Conservation (phyloP, 2,113 vertebrate species). For the Apistogramma diplotaenia region DNA sequence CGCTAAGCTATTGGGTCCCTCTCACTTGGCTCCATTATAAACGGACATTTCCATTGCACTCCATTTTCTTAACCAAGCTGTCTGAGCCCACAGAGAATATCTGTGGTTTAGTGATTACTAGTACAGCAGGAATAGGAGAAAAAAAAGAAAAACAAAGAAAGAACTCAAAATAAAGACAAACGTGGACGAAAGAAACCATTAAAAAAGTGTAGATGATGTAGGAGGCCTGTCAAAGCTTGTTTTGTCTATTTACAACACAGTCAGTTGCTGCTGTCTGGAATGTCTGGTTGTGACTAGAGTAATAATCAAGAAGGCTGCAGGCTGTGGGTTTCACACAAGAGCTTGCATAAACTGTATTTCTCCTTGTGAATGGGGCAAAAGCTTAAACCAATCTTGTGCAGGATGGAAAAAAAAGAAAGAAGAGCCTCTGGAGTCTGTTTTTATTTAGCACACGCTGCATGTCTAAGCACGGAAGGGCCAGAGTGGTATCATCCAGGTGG, state of each 20-base stretch:
- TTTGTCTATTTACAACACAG: conserved; percentile 59
- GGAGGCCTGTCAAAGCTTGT: conserved; percentile 56
- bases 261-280: conserved; percentile 53
- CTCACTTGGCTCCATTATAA: conserved; percentile 24
- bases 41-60: conserved; percentile 20
- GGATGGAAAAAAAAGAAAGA: conserved; percentile 12
- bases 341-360: conserved; percentile 20
- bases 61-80: conserved; percentile 36
- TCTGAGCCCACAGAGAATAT: conserved; percentile 23
- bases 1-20: neutral
- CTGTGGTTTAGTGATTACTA: conserved; percentile 37
- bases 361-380: conserved; percentile 9
- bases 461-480: neutral
- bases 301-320: conserved; percentile 40
- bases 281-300: conserved; percentile 47
- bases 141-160: neutral
- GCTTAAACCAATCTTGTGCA: conserved; percentile 15
- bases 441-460: conserved; percentile 26
- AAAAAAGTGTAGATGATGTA: conserved; percentile 18
- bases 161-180: conserved; percentile 8
- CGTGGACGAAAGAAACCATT: conserved; percentile 23
- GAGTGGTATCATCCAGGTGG: conserved; percentile 50
- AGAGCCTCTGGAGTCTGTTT: conserved; percentile 33
- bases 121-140: conserved; percentile 24
- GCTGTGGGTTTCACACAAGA: conserved; percentile 14